Evolutionary conservation across 2,888 invertebrate species (phyloP).

Genomic region (Stenotaenia linearis): DNA sequence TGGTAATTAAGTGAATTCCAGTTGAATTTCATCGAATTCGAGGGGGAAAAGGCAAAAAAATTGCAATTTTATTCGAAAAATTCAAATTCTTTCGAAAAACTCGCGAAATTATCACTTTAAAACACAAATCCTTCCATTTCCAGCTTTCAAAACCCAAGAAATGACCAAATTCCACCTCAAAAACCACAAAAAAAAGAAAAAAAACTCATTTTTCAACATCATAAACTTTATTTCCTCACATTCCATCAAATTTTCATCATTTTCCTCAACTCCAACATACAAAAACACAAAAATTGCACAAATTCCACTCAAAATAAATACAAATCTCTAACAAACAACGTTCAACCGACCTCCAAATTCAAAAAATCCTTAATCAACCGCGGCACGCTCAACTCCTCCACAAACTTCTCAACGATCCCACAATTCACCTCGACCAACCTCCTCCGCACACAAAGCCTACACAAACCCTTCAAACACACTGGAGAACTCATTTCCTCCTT

Average conservation of each 20-base stretch:
- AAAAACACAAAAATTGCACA: neutral
- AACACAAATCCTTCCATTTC: no score
- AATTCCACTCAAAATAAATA: neutral
- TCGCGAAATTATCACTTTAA: no score
- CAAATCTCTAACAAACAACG: neutral
- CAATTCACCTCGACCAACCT: neutral
- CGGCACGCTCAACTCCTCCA: neutral
- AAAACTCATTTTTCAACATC: no score
- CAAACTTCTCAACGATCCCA: neutral
- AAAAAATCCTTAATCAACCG: neutral
- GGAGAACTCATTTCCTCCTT: neutral
- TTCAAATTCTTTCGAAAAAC: no score
- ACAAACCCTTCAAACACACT: neutral
- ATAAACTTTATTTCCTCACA: no score
- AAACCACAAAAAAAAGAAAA: neutral
- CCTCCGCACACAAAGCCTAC: neutral
- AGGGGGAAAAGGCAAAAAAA: no score
- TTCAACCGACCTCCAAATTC: neutral
- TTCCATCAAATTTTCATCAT: no score
- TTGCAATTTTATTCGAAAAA: no score
- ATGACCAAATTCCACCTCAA: neutral
- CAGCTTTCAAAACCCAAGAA: neutral
- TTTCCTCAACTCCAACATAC: no score
- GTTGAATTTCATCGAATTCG: no score
- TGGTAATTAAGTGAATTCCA: no score